Evolutionary conservation across 2,797 vertebrate species (phyloP).

Genomic region (Tauraco hartlaubi): DNA sequence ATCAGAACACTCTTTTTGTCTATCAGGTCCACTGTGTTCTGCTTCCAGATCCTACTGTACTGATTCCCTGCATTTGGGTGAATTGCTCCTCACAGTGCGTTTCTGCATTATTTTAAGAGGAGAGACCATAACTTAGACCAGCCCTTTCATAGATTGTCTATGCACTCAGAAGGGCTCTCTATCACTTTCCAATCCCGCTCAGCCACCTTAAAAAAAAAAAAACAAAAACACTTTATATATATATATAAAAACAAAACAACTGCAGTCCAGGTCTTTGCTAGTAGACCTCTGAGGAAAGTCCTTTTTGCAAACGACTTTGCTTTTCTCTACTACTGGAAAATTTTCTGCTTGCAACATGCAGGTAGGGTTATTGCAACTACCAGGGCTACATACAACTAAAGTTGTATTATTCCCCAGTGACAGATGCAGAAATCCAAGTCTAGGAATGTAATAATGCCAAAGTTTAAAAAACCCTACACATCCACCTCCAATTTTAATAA

Average conservation of each 20-base stretch:
- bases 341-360: neutral
- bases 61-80: neutral
- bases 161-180: neutral
- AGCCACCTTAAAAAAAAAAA: neutral
- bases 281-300: neutral
- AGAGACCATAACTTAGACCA: neutral
- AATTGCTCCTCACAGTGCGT: neutral
- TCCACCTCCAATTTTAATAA: neutral
- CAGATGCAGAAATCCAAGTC: neutral
- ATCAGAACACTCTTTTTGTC: neutral
- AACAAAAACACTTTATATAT: no score
- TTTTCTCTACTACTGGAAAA: neutral
- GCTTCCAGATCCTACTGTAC: neutral
- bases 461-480: neutral
- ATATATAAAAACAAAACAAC: neutral
- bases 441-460: neutral
- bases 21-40: neutral
- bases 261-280: neutral
- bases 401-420: neutral
- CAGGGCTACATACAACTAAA: neutral
- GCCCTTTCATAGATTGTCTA: neutral
- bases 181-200: neutral
- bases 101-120: neutral
- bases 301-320: neutral
- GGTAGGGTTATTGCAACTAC: neutral